phyloP scores from a whole-genome alignment of 2,113 vertebrate species.

The Antennarius striatus region DNA sequence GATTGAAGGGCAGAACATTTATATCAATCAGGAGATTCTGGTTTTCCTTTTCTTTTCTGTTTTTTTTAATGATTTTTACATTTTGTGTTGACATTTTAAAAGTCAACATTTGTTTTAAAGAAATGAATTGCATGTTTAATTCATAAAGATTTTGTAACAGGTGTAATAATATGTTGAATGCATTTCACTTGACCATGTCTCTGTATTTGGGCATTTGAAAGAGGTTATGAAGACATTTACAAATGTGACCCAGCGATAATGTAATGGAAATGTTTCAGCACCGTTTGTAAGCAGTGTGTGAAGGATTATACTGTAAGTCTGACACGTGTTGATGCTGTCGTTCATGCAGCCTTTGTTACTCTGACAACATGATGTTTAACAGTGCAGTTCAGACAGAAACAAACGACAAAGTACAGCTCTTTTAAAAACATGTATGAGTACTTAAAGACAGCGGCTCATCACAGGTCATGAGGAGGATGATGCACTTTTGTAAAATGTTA shows the following conservation, averaged over 20 bases:
- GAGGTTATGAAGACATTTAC: slow-evolving; percentile 41
- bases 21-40: slow-evolving; percentile 28
- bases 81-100: slow-evolving; percentile 50
- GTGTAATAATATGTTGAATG: slow-evolving; percentile 43
- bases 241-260: slow-evolving; percentile 26
- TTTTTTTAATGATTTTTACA: slow-evolving; percentile 35
- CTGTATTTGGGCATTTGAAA: slow-evolving; percentile 53
- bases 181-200: slow-evolving; percentile 59
- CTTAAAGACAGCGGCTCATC: slow-evolving; percentile 27
- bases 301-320: slow-evolving; percentile 27
- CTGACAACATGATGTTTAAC: background rate
- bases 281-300: slow-evolving; percentile 35
- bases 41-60: slow-evolving; percentile 11
- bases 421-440: slow-evolving; percentile 14
- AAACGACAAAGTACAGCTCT: slow-evolving; percentile 10
- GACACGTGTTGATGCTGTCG: slow-evolving; percentile 10
- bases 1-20: slow-evolving; percentile 27
- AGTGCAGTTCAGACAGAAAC: slow-evolving; percentile 1
- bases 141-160: slow-evolving; percentile 46
- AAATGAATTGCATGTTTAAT: slow-evolving; percentile 34
- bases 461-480: slow-evolving; percentile 25
- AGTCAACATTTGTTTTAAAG: slow-evolving; percentile 9
- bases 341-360: slow-evolving; percentile 1
- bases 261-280: slow-evolving; percentile 3
- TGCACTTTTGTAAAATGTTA: slow-evolving; percentile 39